Evolutionary conservation across 2,113 vertebrate genomes (phyloP), one percentile per base, ranked within the genome.

Genomic region (Takifugu bimaculatus): DNA sequence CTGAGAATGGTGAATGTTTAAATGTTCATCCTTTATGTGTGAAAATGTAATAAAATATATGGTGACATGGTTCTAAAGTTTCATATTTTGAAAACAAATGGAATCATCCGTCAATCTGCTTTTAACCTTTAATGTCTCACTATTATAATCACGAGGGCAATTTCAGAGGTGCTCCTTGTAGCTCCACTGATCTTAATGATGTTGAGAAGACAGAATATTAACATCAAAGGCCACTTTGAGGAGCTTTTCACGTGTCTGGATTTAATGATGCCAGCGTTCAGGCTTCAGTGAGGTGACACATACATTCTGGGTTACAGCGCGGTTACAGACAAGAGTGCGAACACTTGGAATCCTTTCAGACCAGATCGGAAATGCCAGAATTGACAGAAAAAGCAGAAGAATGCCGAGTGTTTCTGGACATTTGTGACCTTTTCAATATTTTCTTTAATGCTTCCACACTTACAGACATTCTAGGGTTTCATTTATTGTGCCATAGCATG

Each of bases 401-500:
- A 57, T 26, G 10, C 53, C 14, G 55, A 71, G 55, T 79, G 68
- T 60, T 69, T 72, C 25, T 26, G 42, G 43, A 54, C 25, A 63
- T 32, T n/a, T 39, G 35, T 39, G 35, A 39, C 35, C 35, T 12
- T 6, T 4, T 48, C 5, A 48, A 15, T 48, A 48, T 48, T n/a
- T 15, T 45, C 20, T 45, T 13, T 45, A 13, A 45, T 45, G 4
- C 4, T 45, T 45, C 14, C 6, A 15, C 45, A 56, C 47, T 58
- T 57, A 60, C 60, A 79, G 48, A 20, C 55, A 12, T 44, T 72
- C 53, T 66, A 35, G 59, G 68, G 70, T 29, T 39, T 72, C 0
- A 54, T 9, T 66, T 63, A 1, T 26, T 62, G 64, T 64, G 5
- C 52, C 51, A 27, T 80, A 69, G 79, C 79, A 70, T 74, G 49